Evolutionary conservation across 2,797 vertebrate species (phyloP).

Genomic region (Spinus pinus): DNA sequence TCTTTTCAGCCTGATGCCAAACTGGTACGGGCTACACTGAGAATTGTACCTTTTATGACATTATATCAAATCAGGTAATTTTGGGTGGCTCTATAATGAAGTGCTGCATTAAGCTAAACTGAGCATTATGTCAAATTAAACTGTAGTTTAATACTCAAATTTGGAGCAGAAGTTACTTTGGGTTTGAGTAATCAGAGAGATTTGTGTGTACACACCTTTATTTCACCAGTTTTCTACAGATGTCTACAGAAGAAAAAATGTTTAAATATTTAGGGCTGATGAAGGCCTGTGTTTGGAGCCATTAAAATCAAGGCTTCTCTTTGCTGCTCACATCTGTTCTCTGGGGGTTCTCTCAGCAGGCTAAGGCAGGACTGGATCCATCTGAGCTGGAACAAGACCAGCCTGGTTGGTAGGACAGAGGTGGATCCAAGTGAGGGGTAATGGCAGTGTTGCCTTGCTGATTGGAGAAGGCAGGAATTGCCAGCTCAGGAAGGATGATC

Average conservation of each 20-base stretch:
- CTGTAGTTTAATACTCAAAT: background rate
- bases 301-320: background rate
- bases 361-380: background rate
- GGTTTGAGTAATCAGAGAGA: background rate
- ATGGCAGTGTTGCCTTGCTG: rapidly evolving
- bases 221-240: background rate
- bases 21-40: background rate
- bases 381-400: background rate
- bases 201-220: background rate
- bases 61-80: background rate
- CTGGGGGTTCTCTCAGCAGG: background rate
- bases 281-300: background rate
- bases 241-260: background rate
- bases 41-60: background rate
- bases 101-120: background rate
- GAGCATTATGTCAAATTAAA: background rate
- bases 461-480: background rate
- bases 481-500: background rate
- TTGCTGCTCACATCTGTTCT: background rate
- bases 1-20: background rate
- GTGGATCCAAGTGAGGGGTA: background rate
- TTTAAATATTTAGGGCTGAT: background rate
- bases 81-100: background rate
- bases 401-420: background rate
- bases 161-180: background rate